These are phyloP conservation scores for Calephelis virginiensis DNA, from an alignment of 1,140 invertebrate species.

Conservation along the genomic window DNA sequence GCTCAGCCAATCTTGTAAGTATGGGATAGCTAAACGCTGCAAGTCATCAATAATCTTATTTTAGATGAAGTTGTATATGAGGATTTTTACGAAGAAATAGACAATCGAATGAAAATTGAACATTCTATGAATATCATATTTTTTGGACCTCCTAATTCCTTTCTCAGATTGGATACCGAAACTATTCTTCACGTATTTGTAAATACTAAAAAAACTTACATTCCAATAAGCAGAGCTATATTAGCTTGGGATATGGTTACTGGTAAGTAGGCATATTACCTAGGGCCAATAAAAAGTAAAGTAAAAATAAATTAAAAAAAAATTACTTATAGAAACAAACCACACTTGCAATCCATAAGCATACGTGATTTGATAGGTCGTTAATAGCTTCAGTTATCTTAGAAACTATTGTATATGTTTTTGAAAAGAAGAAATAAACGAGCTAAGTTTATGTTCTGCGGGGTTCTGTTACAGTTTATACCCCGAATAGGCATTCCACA, in stretches of 20 bases:
- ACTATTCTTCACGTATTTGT: slow-evolving; percentile 57
- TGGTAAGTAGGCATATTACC: slow-evolving; percentile 34
- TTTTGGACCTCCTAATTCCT: slow-evolving; percentile 57
- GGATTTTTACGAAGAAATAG: slow-evolving; percentile 64
- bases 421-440: too few relatives aligned
- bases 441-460: too few relatives aligned
- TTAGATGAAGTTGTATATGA: slow-evolving; percentile 33
- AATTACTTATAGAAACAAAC: too few relatives aligned
- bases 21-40: neutral
- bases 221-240: slow-evolving; percentile 52
- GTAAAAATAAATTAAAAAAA: too few relatives aligned
- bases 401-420: too few relatives aligned
- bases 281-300: too few relatives aligned
- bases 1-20: neutral
- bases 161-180: slow-evolving; percentile 60
- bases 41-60: neutral
- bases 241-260: slow-evolving; percentile 65
- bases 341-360: too few relatives aligned
- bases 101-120: slow-evolving; percentile 46
- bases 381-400: too few relatives aligned
- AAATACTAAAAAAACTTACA: slow-evolving; percentile 51
- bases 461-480: too few relatives aligned
- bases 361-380: too few relatives aligned
- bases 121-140: slow-evolving; percentile 67
- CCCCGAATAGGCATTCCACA: too few relatives aligned